A percentile compares a stretch with the other conserved stretches of the same genome.
Conservation (phyloP, 53 echinoderm and acorn worm genomes). For the Luidia sarsii region DNA sequence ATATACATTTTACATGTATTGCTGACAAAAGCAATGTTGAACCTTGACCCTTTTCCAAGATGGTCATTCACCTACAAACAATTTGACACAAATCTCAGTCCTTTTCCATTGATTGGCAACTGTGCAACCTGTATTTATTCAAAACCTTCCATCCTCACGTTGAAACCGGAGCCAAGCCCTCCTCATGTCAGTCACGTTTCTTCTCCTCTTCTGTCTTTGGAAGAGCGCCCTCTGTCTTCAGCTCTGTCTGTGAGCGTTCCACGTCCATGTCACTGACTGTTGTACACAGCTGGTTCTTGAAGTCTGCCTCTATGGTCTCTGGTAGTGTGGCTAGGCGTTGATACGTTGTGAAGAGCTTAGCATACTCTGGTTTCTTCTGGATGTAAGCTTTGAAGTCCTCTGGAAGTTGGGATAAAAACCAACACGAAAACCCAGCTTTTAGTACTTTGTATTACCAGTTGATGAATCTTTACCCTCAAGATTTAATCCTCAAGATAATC, state of each 20-base stretch:
- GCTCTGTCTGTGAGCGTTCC: conserved; percentile 31
- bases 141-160: conserved; percentile 38
- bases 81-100: too few relatives aligned
- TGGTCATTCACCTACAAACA: too few relatives aligned
- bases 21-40: too few relatives aligned
- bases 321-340: conserved; percentile 63
- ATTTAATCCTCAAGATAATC: too few relatives aligned
- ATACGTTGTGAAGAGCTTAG: conserved; percentile 78
- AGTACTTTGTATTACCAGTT: too few relatives aligned
- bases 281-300: conserved; percentile 39
- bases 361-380: conserved; percentile 92
- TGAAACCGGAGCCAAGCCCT: conserved; percentile 61
- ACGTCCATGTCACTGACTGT: conserved; percentile 5
- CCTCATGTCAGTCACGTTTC: conserved; percentile 65
- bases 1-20: too few relatives aligned
- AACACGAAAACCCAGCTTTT: too few relatives aligned
- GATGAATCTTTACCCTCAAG: too few relatives aligned
- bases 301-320: conserved; percentile 34
- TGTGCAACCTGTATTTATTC: too few relatives aligned
- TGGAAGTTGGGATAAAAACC: too few relatives aligned
- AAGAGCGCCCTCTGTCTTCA: conserved; percentile 25
- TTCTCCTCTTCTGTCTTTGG: conserved; percentile 37
- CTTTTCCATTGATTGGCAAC: too few relatives aligned
- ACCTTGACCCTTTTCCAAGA: too few relatives aligned
- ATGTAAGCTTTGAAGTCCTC: conserved; percentile 87